These are phyloP conservation scores for Noctua janthe DNA, from an alignment of 2,888 invertebrate genomes.

Conservation along the genomic window DNA sequence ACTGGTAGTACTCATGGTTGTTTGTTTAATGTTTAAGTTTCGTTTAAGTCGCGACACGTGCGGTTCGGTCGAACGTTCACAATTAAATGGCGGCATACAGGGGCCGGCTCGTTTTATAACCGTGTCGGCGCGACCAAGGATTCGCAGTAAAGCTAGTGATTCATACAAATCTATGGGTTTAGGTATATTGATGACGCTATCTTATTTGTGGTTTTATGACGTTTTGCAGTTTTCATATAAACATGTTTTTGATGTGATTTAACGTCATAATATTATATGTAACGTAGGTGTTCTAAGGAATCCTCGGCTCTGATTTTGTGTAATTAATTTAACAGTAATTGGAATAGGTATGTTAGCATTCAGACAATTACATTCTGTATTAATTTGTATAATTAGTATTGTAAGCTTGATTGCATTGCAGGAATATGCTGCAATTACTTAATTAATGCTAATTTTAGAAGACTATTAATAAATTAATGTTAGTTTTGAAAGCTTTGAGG, in stretches of 20 bases:
- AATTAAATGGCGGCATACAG: constrained; percentile 79
- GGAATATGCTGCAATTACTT: constrained; percentile 31
- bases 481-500: not conserved
- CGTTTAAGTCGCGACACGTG: constrained; percentile 57
- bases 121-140: constrained; percentile 62
- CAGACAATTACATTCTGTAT: not conserved
- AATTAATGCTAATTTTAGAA: constrained; percentile 14
- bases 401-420: constrained; percentile 22
- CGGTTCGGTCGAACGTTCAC: constrained; percentile 58
- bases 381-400: constrained; percentile 27
- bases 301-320: not conserved
- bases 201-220: constrained; percentile 39
- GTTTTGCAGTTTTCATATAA: constrained; percentile 22
- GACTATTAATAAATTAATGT: not conserved
- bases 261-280: constrained; percentile 34
- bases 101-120: constrained; percentile 71
- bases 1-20: constrained; percentile 68
- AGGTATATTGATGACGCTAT: constrained; percentile 33
- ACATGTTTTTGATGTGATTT: constrained; percentile 43
- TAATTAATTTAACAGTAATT: constrained; percentile 17
- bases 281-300: not conserved
- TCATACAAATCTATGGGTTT: constrained; percentile 46
- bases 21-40: constrained; percentile 36
- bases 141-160: constrained; percentile 48
- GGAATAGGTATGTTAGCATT: not conserved